A percentile compares a stretch with the other conserved stretches of the same genome.
Conservation (phyloP, 2,797 vertebrate species). For the Coregonus sp. region DNA sequence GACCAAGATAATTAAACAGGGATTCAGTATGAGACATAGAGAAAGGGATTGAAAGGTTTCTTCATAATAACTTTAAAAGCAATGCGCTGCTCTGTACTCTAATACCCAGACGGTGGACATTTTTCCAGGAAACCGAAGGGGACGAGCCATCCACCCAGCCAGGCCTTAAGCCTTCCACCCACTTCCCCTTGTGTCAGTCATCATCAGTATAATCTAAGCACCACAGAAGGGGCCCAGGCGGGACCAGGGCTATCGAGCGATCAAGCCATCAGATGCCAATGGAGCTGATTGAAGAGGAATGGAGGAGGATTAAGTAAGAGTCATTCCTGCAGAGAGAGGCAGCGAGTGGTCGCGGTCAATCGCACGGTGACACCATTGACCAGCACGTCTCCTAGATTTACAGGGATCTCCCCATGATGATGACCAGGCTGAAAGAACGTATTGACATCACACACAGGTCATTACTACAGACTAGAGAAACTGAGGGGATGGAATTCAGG, state of each 20-base stretch:
- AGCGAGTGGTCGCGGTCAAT: not conserved
- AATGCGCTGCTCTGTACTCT: not conserved
- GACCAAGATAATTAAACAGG: not conserved
- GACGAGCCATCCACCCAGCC: conserved; percentile 9
- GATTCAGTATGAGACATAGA: not conserved
- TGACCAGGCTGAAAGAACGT: too few species aligned
- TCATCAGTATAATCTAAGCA: conserved; percentile 29
- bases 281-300: conserved; percentile 15
- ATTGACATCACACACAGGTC: too few species aligned
- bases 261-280: conserved; percentile 15
- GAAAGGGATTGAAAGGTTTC: conserved; percentile 1
- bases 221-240: not conserved
- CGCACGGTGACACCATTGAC: conserved; percentile 4
- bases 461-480: too few species aligned
- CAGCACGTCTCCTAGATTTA: conserved; percentile 3
- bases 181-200: conserved; percentile 11
- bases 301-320: conserved; percentile 5
- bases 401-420: not conserved
- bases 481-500: too few species aligned
- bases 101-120: not conserved
- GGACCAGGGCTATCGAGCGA: not conserved
- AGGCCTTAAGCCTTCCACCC: conserved; percentile 16
- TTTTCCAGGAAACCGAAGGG: conserved; percentile 6
- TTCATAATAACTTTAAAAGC: not conserved
- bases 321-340: not conserved